Conservation (phyloP, 2,113 vertebrate genomes). For the Hucho hucho region DNA sequence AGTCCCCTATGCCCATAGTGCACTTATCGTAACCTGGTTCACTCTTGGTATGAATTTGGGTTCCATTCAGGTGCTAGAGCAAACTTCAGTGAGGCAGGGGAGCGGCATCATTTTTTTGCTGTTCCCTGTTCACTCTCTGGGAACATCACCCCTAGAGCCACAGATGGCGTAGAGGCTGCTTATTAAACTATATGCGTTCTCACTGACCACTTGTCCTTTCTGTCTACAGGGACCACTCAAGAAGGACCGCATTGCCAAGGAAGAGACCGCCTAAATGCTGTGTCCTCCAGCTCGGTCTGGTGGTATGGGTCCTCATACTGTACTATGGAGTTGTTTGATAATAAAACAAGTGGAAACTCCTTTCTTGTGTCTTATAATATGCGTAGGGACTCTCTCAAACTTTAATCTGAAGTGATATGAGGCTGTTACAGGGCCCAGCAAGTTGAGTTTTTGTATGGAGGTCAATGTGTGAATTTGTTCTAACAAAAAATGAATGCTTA, state of each 20-base stretch:
- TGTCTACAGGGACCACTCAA: slow-evolving; percentile 91
- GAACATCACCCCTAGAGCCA: slow-evolving; percentile 48
- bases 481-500: too few species aligned
- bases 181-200: not conserved
- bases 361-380: not conserved
- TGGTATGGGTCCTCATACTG: slow-evolving; percentile 7
- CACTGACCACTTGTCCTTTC: not conserved
- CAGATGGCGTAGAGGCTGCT: not conserved
- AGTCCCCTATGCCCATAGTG: slow-evolving; percentile 6
- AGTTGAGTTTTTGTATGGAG: too few species aligned
- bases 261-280: slow-evolving; percentile 80
- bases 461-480: too few species aligned
- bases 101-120: slow-evolving; percentile 50
- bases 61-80: slow-evolving; percentile 81
- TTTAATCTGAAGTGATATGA: too few species aligned
- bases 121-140: slow-evolving; percentile 79
- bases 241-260: slow-evolving; percentile 92
- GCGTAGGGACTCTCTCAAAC: not conserved
- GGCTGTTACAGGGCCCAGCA: too few species aligned
- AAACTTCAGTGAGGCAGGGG: slow-evolving; percentile 75
- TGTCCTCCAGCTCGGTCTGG: slow-evolving; percentile 18
- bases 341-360: slow-evolving; percentile 51
- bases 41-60: slow-evolving; percentile 71
- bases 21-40: slow-evolving; percentile 80
- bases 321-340: slow-evolving; percentile 58